Percentiles rank a stretch among this genome's conserved stretches.
Evolutionary conservation across 2,888 invertebrate genomes (phyloP).

Genomic region (Conchocele bisecta): DNA sequence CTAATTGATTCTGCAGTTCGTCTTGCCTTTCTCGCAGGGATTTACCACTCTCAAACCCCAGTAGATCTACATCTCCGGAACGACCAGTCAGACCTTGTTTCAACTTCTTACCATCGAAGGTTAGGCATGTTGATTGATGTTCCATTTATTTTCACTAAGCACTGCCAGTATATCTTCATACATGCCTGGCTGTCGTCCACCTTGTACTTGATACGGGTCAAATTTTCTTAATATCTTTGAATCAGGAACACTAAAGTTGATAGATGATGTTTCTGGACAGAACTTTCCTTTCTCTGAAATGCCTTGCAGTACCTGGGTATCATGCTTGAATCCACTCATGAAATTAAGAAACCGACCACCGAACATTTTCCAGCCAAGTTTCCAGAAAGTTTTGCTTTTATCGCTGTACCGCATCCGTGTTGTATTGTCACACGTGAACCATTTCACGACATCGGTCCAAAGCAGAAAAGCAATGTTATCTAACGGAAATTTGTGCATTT

Average conservation of each 20-base stretch:
- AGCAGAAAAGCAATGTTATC: conserved; percentile 28
- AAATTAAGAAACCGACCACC: conserved; percentile 32
- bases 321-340: conserved; percentile 42
- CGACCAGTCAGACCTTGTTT: conserved; percentile 11
- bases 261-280: conserved; percentile 23
- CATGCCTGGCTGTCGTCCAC: conserved; percentile 14
- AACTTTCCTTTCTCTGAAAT: conserved; percentile 1
- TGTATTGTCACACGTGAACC: conserved; percentile 12
- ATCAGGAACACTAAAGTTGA: conserved; percentile 43
- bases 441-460: conserved; percentile 28
- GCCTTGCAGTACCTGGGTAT: not conserved
- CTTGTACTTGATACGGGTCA: conserved; percentile 16
- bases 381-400: conserved; percentile 43
- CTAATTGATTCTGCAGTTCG: not conserved
- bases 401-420: conserved; percentile 28
- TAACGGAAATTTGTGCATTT: conserved; percentile 16
- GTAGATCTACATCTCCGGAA: conserved; percentile 15
- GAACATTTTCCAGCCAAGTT: conserved; percentile 34
- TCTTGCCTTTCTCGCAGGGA: not conserved
- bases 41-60: conserved; percentile 8
- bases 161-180: conserved; percentile 19
- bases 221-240: conserved; percentile 17
- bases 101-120: conserved; percentile 17
- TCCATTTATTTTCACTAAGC: not conserved
- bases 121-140: conserved; percentile 15